Evolutionary conservation across 2,888 invertebrate genomes (phyloP).

Genomic region (Neoitamus cyanurus): DNA sequence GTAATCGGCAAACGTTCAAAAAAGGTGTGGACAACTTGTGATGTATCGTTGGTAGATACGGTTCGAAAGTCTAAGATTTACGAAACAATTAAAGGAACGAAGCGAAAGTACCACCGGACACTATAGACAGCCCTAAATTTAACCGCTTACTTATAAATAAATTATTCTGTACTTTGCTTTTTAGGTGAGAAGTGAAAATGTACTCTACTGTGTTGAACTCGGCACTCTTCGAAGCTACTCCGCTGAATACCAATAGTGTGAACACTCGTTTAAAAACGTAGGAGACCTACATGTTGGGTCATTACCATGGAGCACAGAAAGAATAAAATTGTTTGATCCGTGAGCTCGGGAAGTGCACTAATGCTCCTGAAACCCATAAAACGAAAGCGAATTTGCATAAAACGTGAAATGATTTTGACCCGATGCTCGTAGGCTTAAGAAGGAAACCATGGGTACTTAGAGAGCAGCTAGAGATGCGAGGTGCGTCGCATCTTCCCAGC

Average conservation of each 20-base stretch:
- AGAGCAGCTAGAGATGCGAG: background rate
- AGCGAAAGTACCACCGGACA: background rate
- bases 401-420: conserved; percentile 36
- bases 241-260: background rate
- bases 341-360: conserved; percentile 30
- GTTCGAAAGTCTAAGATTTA: no score
- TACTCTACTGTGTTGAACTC: background rate
- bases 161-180: background rate
- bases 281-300: conserved; percentile 4
- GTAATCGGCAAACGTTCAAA: no score
- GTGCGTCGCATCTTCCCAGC: conserved; percentile 10
- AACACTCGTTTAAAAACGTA: background rate
- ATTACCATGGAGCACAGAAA: background rate
- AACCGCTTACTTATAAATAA: background rate
- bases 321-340: conserved; percentile 8
- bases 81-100: background rate
- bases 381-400: conserved; percentile 32
- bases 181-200: background rate
- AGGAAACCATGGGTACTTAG: background rate
- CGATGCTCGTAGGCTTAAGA: background rate
- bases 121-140: background rate
- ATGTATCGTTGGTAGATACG: no score
- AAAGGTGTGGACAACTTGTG: no score
- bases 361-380: conserved; percentile 42
- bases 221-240: background rate